Base-by-base conservation (phyloP, 2,888 invertebrate genomes). In the Anoncus sp. region DNA sequence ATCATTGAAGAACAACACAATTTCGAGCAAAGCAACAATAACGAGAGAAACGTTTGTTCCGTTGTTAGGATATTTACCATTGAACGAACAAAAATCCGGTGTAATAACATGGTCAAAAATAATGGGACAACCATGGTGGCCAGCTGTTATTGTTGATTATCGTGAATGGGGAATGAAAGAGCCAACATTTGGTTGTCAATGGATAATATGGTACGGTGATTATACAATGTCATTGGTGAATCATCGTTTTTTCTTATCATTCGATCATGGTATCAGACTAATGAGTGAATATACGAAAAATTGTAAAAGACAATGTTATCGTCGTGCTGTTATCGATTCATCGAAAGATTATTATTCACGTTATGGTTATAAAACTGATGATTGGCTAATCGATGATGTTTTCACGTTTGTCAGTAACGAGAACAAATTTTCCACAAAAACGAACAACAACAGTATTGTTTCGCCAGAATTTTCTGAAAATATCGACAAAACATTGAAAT, bases 201-300 rank as follows among this genome's bases (percentile, higher is more conserved):
- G 90, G 90, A 88, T 90, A 9, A 85, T 90, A 82, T 90, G 90
- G 89, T 90, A 90, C 75, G 90, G 90, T 1, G 90, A 90, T 79
- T 87, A 85, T 43, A 83, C 84, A 38, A 78, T 90, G 74, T 90
- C 90, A 1, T 84, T 90, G 85, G 89, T 90, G 1, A 43, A 81
- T 70, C 59, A 77, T 47, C 74, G 53, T 22, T 76, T 47, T 47
- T 76, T 74, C 22, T 47, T 74, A 47, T 43, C 43, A 0, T 80
- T 75, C 55, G 76, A 43, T 0, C 66, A 49, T 7, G 74, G 74
- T 1, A 67, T 79, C 1, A 14, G 5, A 2, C 65, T 62, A 43
- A 70, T 76, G 76, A 77, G 55, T 27, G 53, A 70, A 12, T 59
- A 74, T 38, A 47, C 22, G 12, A 45, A 43, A 12, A 71, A 60